phyloP scores from a whole-genome alignment of 1,140 invertebrate genomes.

The Lysiphlebus fabarum region DNA sequence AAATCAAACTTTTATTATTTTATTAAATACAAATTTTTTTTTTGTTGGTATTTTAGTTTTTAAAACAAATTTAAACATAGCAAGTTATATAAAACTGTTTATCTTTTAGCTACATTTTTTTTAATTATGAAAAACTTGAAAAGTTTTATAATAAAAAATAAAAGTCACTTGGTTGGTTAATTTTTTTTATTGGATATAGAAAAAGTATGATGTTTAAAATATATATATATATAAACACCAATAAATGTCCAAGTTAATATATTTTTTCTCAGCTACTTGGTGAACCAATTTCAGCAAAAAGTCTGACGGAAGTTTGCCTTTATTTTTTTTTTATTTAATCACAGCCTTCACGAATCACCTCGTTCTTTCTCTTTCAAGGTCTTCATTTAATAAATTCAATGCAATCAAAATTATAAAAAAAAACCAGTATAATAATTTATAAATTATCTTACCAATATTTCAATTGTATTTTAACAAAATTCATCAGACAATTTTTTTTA shows the following conservation, averaged over 20 bases:
- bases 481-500: too few species aligned
- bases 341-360: constrained; percentile 66
- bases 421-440: not conserved
- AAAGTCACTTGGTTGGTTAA: too few species aligned
- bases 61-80: too few species aligned
- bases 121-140: too few species aligned
- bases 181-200: too few species aligned
- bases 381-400: constrained; percentile 26
- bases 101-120: too few species aligned
- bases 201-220: too few species aligned
- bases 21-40: too few species aligned
- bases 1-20: too few species aligned
- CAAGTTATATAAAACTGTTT: too few species aligned
- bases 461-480: constrained; percentile 59
- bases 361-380: constrained; percentile 64
- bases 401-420: not conserved
- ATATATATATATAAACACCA: constrained; percentile 31
- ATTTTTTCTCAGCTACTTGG: constrained; percentile 55
- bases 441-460: constrained; percentile 46
- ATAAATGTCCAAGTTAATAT: constrained; percentile 47
- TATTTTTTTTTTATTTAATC: constrained; percentile 65
- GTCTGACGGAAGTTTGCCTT: constrained; percentile 67
- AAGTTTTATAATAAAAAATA: too few species aligned
- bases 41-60: too few species aligned
- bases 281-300: constrained; percentile 58